Base-by-base conservation (phyloP, 2,888 invertebrate genomes). In the Drosophila atroscutellata region DNA sequence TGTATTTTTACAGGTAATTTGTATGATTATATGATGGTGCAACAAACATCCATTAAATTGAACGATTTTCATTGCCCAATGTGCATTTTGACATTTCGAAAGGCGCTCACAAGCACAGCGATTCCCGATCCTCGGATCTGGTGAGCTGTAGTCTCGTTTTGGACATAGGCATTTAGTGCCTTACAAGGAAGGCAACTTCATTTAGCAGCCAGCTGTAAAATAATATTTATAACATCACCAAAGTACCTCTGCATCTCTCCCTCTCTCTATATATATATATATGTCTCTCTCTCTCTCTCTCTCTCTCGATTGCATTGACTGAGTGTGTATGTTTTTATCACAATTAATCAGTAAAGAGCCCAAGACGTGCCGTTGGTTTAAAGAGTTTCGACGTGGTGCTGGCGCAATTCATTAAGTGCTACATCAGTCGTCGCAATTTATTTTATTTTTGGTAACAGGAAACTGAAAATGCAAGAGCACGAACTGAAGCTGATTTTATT, bases 391-490 rank as follows among this genome's bases (percentile, higher is more conserved):
- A 77, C 64, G 64, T 70, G 68, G 71, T 61, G 67, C 75, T 72
- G 58, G 73, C 59, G 75, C 82, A 80, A 82, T 82, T 80, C 81
- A 80, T 79, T 80, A 79, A 80, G 68, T 81, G 81, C 77, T 42
- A 76, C 67, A 75, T 51, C 76, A 75, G 76, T 71, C 72, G 65
- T 69, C 75, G 79, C 68, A 78, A 78, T 81, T 78, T 80, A 79
- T 81, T 80, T 76, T 81, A 83, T 81, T 81, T 81, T 81, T 72
- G 81, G 83, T 77, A 81, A 81, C 83, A 81, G 81, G 81, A 81
- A 81, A 81, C 81, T 66, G 72, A 66, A 80, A 75, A 72, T 80
- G 80, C 79, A 81, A 70, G 75, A 75, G 75, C 75, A 69, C 77
- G 77, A 80, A 72, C 80, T 74, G 72, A 72, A 54, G 64, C 64